Base-by-base conservation (phyloP, 2,113 vertebrate species). In the Epinephelus fuscoguttatus region DNA sequence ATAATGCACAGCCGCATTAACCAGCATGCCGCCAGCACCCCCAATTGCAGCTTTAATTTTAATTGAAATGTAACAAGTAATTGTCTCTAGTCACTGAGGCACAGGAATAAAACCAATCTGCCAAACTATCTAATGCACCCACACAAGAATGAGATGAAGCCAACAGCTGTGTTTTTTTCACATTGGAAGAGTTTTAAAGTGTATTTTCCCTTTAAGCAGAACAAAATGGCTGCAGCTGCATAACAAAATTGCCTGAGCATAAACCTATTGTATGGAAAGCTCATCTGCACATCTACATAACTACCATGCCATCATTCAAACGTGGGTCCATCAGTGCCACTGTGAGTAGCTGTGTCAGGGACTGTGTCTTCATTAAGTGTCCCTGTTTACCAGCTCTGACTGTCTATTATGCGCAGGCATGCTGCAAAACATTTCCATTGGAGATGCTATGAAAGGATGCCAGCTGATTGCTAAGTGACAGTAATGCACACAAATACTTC, bases 381-480 rank as follows among this genome's bases (percentile, higher is more conserved):
- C 55, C 49, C 59, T 59, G 53, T 75, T 85, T 42, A 81, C 85
- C 66, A 45, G 80, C 53, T 10, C 50, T 11, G 18, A 19, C 47
- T 70, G 66, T 60, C 67, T 62, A 47, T 81, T 79, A 84, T 76
- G 84, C 75, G 63, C 78, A 6, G 9, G 30, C 63, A 50, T 53
- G 59, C 61, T 68, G 69, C 78, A 78, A 55, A 81, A 77, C 37
- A 74, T 56, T 67, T 74, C 56, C 45, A 77, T 13, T 33, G 45
- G 56, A 52, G 52, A 72, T 42, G 69, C 81, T 50, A 52, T 59
- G 37, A 86, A 84, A 84, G 56, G 57, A 78, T 79, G 71, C 45
- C 25, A 40, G 30, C 49, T 79, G 82, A 87, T 84, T 72, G 60
- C 76, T 78, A 79, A 75, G 76, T 87, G 84, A 70, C 78, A 82